Conservation (phyloP, 1,140 invertebrate genomes). For the Zaprionus camerounensis region DNA sequence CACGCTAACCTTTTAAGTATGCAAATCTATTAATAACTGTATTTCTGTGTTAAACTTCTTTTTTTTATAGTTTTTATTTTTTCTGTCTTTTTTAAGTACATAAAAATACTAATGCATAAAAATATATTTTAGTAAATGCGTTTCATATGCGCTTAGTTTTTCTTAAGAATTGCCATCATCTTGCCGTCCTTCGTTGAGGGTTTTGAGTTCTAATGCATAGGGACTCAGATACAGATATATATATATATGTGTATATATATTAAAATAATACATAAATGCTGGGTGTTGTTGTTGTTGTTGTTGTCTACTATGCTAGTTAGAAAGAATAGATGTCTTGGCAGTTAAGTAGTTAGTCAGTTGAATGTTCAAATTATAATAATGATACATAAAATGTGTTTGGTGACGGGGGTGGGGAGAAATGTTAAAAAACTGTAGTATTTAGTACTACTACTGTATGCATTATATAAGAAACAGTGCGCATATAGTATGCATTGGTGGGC, state of each 20-base stretch:
- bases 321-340: slow-evolving; percentile 32
- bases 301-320: slow-evolving; percentile 30
- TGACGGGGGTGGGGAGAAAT: not conserved
- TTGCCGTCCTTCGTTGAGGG: slow-evolving; percentile 48
- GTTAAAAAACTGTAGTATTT: slow-evolving; percentile 7
- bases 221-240: not conserved
- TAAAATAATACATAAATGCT: slow-evolving; percentile 43
- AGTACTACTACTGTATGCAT: slow-evolving; percentile 42
- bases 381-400: not conserved
- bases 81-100: slow-evolving; percentile 17
- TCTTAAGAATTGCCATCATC: slow-evolving; percentile 46
- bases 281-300: slow-evolving; percentile 23
- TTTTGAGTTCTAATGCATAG: slow-evolving; percentile 7
- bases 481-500: slow-evolving; percentile 82
- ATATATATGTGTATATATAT: slow-evolving; percentile 10
- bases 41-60: not conserved
- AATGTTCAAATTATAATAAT: slow-evolving; percentile 22
- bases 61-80: not conserved
- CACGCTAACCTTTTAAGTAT: slow-evolving; percentile 26
- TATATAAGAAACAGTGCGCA: slow-evolving; percentile 78
- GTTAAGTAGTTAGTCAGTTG: slow-evolving; percentile 37
- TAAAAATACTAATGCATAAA: slow-evolving; percentile 56
- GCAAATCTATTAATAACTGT: slow-evolving; percentile 32
- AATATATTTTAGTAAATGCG: slow-evolving; percentile 71
- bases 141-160: slow-evolving; percentile 48